A percentile compares a stretch with the other conserved stretches of the same genome.
Evolutionary conservation across 92 coral and sea anemone species (phyloP).

Genomic region (Isaurus tuberculatus): DNA sequence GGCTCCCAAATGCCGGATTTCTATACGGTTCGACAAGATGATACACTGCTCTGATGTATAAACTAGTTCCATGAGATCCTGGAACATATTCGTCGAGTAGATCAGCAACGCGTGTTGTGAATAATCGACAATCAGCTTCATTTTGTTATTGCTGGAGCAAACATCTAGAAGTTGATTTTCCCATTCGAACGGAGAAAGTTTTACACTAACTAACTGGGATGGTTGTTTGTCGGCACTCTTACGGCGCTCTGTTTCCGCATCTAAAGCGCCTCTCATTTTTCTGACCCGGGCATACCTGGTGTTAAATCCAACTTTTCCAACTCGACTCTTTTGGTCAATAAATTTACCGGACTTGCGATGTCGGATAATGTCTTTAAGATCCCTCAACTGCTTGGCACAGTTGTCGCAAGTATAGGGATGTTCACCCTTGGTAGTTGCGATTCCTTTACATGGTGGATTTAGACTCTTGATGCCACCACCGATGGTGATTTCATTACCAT

Average conservation of each 20-base stretch:
- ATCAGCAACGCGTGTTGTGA: slow-evolving; percentile 27
- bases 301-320: slow-evolving; percentile 50
- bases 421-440: slow-evolving; percentile 30
- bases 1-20: slow-evolving; percentile 35
- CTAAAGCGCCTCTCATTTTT: slow-evolving; percentile 27
- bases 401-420: slow-evolving; percentile 18
- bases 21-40: slow-evolving; percentile 27
- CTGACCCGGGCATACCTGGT: slow-evolving; percentile 36
- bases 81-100: slow-evolving; percentile 24
- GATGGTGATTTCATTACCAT: slow-evolving; percentile 24
- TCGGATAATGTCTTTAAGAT: slow-evolving; percentile 41
- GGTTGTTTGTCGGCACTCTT: slow-evolving; percentile 29
- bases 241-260: not conserved
- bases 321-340: not conserved
- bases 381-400: slow-evolving; percentile 38
- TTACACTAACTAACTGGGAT: not conserved
- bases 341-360: slow-evolving; percentile 18
- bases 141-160: too few relatives aligned
- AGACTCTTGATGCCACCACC: slow-evolving; percentile 44
- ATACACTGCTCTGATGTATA: slow-evolving; percentile 18
- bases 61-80: slow-evolving; percentile 31
- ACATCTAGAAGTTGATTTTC: too few relatives aligned
- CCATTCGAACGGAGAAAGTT: slow-evolving; percentile 26
- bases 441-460: slow-evolving; percentile 39
- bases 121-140: slow-evolving; percentile 53